phyloP scores from a whole-genome alignment of 64 coral and sea anemone genomes.

The Platygyra sinensis region DNA sequence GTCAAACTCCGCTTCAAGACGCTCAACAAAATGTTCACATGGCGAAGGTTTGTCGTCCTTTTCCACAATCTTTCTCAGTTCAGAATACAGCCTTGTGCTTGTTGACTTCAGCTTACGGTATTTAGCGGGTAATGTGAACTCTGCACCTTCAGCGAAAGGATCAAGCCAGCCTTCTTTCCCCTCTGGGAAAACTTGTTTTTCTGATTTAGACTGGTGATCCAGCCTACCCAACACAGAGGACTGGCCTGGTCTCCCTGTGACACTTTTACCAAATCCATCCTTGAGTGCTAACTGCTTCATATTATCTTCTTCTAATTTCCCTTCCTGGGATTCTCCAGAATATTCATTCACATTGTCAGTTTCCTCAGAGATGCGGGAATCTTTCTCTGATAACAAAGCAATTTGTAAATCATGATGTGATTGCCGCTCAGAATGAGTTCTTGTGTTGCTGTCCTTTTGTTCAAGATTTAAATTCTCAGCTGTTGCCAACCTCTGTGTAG shows the following conservation, averaged over 20 bases:
- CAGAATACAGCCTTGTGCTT: conserved; percentile 14
- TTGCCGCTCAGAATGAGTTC: neutral
- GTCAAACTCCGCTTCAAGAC: conserved; percentile 9
- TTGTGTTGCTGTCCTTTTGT: neutral
- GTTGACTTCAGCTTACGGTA: conserved; percentile 34
- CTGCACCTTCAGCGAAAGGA: conserved; percentile 4
- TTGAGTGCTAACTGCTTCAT: neutral
- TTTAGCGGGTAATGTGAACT: conserved; percentile 14
- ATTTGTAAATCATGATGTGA: neutral
- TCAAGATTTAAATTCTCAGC: neutral
- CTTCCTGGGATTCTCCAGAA: neutral
- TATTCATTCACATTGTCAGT: neutral
- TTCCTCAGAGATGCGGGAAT: neutral
- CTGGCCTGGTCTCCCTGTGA: neutral
- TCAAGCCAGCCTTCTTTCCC: conserved; percentile 14
- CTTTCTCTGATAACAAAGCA: neutral
- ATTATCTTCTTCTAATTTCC: too few relatives aligned
- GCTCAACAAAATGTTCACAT: neutral
- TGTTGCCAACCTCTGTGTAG: neutral
- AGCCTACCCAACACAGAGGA: neutral
- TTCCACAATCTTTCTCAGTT: neutral
- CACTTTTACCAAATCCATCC: neutral
- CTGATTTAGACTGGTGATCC: neutral
- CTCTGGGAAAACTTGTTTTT: neutral
- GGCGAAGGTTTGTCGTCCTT: neutral